Evolutionary conservation across 2,113 vertebrate genomes (phyloP).

Genomic region (Tyrannus savana): DNA sequence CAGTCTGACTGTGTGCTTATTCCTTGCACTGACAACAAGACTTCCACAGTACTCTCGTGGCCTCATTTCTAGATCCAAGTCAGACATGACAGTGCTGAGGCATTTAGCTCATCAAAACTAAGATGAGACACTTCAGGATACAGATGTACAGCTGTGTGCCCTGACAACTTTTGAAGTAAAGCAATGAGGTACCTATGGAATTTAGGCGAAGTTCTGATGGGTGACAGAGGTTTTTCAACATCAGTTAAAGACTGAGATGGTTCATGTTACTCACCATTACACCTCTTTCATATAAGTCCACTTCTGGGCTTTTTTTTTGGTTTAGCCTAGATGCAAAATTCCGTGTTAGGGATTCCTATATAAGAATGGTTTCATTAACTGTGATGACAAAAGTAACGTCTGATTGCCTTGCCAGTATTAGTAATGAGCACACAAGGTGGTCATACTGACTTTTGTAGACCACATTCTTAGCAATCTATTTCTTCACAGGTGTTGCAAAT

Average conservation of each 20-base stretch:
- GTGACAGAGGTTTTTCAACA: neutral
- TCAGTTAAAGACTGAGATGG: neutral
- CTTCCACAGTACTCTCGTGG: fast-evolving
- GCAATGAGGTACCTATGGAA: neutral
- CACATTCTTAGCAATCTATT: neutral
- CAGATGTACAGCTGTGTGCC: neutral
- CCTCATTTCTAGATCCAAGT: neutral
- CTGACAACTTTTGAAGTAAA: neutral
- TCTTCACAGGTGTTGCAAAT: neutral
- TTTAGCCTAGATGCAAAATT: neutral
- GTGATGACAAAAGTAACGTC: neutral
- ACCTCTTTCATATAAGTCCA: neutral
- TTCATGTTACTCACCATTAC: neutral
- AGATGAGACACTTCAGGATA: neutral
- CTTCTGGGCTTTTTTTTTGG: neutral
- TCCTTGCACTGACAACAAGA: neutral
- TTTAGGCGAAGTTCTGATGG: neutral
- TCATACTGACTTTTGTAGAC: neutral
- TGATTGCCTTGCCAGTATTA: neutral
- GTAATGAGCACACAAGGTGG: neutral
- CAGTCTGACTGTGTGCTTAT: neutral
- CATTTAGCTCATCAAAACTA: neutral
- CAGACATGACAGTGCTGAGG: neutral
- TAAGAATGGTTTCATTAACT: neutral
- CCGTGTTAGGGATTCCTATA: neutral